Percentiles rank a stretch among this genome's conserved stretches.
Conservation (phyloP, 2,113 vertebrate species). For the Hypocryptadius cinnamomeus region DNA sequence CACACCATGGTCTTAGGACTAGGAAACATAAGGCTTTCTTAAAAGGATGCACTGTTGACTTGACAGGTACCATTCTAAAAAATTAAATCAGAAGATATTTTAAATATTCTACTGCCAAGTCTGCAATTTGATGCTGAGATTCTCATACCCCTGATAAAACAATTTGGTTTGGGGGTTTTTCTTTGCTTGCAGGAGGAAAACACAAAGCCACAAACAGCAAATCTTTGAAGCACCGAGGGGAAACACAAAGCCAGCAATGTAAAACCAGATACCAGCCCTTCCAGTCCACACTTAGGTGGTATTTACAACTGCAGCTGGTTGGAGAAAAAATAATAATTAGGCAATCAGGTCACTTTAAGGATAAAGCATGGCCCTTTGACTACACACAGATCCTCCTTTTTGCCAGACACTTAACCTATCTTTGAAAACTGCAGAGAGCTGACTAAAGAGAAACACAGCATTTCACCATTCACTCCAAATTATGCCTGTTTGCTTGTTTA, state of each 20-base stretch:
- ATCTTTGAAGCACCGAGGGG: neutral
- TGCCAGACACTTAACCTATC: neutral
- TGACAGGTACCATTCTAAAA: neutral
- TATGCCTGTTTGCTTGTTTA: neutral
- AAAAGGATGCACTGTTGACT: neutral
- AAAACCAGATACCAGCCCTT: neutral
- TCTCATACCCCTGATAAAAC: neutral
- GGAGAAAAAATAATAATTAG: neutral
- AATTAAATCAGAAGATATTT: neutral
- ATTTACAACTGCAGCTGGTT: neutral
- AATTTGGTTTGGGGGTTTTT: neutral
- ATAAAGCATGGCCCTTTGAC: neutral
- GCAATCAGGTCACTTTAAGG: neutral
- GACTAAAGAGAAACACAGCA: neutral
- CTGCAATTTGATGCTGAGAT: neutral
- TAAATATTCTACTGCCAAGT: neutral
- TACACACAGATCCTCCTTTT: neutral
- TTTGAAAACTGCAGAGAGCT: neutral
- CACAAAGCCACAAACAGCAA: neutral
- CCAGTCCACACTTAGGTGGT: neutral
- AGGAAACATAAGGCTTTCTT: neutral
- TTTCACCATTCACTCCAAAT: constrained; percentile 1
- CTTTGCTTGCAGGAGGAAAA: neutral
- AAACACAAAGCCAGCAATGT: neutral
- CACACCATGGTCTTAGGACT: neutral